Evolutionary conservation across 92 coral and sea anemone species (phyloP), one percentile per base, ranked within the genome.

Genomic region (Actinernus sp.): DNA sequence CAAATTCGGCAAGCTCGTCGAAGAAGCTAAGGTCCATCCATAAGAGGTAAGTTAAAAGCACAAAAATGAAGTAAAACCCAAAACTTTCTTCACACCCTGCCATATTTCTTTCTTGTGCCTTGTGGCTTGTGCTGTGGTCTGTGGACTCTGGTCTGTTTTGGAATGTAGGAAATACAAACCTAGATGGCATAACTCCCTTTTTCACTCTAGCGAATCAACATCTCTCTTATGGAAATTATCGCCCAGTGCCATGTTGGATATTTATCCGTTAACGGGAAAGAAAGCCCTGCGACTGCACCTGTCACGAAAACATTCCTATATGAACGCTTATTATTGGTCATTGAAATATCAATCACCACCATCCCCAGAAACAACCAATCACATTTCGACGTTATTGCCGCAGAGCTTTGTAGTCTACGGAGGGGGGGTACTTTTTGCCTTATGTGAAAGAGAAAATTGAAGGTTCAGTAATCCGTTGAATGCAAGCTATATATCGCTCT

Each of bases 1-100:
- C 94, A 82, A 76, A 85, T 50, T 83, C 94, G 50, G 81, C 79
- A 51, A 88, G 67, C 45, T 88, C 94, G 54, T 86, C 94, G 55
- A 82, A 88, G 76, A 88, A 88, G 37, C 94, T 88, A 69, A 88
- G 67, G 49, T 88, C 94, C 94, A 88, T 88, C 94, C 94, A 88
- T 28, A 82, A 70, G 45, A 82, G 73, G 68, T 68, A 88, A 0
- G 94, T 88, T 31, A 88, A 50, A 63, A 85, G 62, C 6, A 86
- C 94, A 39, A 88, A 88, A 23, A 88, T 82, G 49, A 88, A 88
- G 59, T 88, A 88, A 66, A 88, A 88, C 26, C 88, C 94, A 58
- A 75, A 79, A 36, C 80, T 88, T 45, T 84, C 94, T 61, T 88
- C 94, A 61, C 88, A 82, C 1, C 89, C 89, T 17, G 87, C 87